Percentiles rank a stretch among this genome's conserved stretches.
Conservation (phyloP, 2,113 vertebrate species). For the Condylura cristata region DNA sequence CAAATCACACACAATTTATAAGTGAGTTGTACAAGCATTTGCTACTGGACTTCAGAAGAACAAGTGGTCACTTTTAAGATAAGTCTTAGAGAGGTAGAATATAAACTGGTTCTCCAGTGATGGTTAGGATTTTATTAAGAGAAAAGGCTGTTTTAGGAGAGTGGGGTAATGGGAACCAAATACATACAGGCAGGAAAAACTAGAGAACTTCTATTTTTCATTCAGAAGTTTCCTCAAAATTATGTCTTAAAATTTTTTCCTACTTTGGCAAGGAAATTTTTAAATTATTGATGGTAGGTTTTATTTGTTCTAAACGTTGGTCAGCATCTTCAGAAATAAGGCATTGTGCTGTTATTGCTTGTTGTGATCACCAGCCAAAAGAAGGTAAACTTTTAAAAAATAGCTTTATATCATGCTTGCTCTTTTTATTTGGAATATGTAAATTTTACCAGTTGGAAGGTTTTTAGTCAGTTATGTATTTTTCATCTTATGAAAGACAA, state of each 20-base stretch:
- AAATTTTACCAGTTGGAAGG: not conserved
- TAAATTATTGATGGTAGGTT: slow-evolving; percentile 25
- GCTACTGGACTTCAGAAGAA: not conserved
- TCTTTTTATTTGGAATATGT: slow-evolving; percentile 13
- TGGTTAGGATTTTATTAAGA: slow-evolving; percentile 30
- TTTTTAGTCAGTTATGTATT: not conserved
- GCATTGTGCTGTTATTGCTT: slow-evolving; percentile 22
- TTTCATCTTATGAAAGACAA: not conserved
- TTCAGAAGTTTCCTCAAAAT: slow-evolving; percentile 25
- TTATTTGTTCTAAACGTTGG: slow-evolving; percentile 15
- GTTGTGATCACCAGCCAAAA: not conserved
- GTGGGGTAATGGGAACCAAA: not conserved
- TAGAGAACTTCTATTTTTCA: slow-evolving; percentile 35
- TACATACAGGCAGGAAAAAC: not conserved
- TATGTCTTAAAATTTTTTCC: not conserved
- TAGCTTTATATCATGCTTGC: not conserved
- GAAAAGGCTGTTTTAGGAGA: not conserved
- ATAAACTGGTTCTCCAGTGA: not conserved
- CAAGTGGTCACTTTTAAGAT: not conserved
- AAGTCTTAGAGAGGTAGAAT: not conserved
- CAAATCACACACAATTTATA: not conserved
- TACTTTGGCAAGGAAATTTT: slow-evolving; percentile 13
- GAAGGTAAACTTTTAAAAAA: not conserved
- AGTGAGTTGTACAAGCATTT: not conserved
- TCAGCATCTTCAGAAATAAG: not conserved